Evolutionary conservation across 2,113 vertebrate species (phyloP), one percentile per base, ranked within the genome.

Genomic region (Phyllopteryx taeniolatus): DNA sequence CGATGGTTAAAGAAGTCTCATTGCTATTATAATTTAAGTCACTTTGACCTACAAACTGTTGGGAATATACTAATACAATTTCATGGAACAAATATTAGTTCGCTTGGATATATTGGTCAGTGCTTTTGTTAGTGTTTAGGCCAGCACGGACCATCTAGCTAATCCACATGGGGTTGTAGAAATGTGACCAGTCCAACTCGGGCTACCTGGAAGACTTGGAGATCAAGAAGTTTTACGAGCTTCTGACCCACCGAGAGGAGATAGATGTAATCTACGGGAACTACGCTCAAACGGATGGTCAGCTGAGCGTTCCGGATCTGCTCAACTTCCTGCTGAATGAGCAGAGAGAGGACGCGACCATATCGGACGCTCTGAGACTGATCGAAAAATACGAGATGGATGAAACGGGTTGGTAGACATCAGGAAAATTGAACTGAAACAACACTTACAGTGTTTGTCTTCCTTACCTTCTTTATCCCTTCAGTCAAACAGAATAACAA

Each of bases 171-270:
- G 54, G 49, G 49, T 51, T 3, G 71, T 85, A 99, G 98, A 88
- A 94, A 82, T 98, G 97, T 86, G 96, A 99, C 91, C 92, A 27
- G 66, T 96, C 96, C 74, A 90, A 92, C 44, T 97, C 96, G 6
- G 92, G 93, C 46, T 84, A 95, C 20, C 82, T 99, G 85, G 96
- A 99, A 75, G 96, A 93, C 3, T 73, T 92, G 0, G 98, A 99
- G 91, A 98, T 99, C n/a, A 93, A 95, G 79, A 79, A 85, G 12
- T 99, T 98, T 92, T 99, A 99, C 72, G 92, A 93, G 73, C 88
- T 95, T 74, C 91, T 99, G 79, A 99, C 96, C 0, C 39, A 94
- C 0, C 92, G 98, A 7, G 83, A 89, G 22, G 98, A 99, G 89
- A 93, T 99, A 0, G 89, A 96, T 31, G 79, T 66, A 2, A 94